Percentiles rank a stretch among this genome's conserved stretches.
phyloP scores from a whole-genome alignment of 2,888 invertebrate species.

The Tortrix viridana region DNA sequence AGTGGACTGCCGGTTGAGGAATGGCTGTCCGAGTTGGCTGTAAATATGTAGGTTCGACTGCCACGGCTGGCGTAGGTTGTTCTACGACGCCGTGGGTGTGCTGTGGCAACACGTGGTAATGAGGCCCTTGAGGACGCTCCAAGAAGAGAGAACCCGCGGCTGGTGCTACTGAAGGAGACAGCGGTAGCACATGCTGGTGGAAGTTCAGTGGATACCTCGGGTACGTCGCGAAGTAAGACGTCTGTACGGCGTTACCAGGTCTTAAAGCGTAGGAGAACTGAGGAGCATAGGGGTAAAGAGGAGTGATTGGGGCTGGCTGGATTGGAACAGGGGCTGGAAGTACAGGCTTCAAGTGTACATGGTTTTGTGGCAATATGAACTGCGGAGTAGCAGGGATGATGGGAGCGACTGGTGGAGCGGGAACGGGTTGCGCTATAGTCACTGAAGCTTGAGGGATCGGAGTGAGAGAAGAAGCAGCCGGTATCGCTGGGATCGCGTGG shows the following conservation, averaged over 20 bases:
- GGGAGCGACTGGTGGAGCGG: constrained; percentile 53
- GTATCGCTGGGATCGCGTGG: constrained; percentile 44
- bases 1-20: constrained; percentile 47
- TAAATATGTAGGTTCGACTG: constrained; percentile 47
- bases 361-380: constrained; percentile 51
- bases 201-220: constrained; percentile 75
- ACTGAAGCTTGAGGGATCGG: constrained; percentile 58
- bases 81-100: constrained; percentile 45
- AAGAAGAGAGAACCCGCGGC: constrained; percentile 52
- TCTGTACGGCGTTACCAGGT: constrained; percentile 75
- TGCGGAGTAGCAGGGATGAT: constrained; percentile 54
- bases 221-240: constrained; percentile 74
- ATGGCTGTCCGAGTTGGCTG: constrained; percentile 47
- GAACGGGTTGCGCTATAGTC: constrained; percentile 59
- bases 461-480: constrained; percentile 51
- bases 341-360: constrained; percentile 58
- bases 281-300: constrained; percentile 53
- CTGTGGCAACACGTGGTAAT: constrained; percentile 44
- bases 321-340: constrained; percentile 55
- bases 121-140: constrained; percentile 58
- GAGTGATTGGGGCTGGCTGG: constrained; percentile 53
- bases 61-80: constrained; percentile 42
- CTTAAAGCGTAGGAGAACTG: constrained; percentile 69
- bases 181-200: constrained; percentile 57
- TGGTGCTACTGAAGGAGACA: constrained; percentile 41